phyloP scores from a whole-genome alignment of 2,113 vertebrate species.

The Struthio camelus region DNA sequence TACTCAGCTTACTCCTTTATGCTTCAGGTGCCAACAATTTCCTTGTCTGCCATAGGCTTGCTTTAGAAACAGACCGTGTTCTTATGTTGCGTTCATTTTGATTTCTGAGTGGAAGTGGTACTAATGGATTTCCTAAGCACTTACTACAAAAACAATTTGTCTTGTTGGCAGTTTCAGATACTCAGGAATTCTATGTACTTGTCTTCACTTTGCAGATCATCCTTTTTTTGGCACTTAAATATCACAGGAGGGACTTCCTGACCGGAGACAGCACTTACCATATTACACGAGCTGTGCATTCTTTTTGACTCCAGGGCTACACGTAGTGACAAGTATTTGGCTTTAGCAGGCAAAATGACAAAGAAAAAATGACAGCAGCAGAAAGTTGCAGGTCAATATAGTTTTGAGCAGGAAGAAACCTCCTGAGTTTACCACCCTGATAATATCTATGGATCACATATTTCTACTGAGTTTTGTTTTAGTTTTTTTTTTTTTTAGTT shows the following conservation, averaged over 20 bases:
- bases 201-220: conserved; percentile 62
- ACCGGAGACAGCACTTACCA: conserved; percentile 19
- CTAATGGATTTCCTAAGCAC: conserved; percentile 58
- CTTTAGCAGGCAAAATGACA: background rate
- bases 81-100: conserved; percentile 4
- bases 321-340: background rate
- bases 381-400: background rate
- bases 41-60: background rate
- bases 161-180: conserved; percentile 59
- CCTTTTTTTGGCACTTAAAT: conserved; percentile 51
- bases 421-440: background rate
- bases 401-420: background rate
- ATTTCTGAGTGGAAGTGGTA: conserved; percentile 44
- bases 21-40: background rate
- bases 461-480: background rate
- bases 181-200: conserved; percentile 47
- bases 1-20: background rate
- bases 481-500: background rate
- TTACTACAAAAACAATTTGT: conserved; percentile 62
- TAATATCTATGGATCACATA: background rate
- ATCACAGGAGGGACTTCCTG: conserved; percentile 51
- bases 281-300: conserved; percentile 19
- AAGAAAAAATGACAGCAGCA: background rate
- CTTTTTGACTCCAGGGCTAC: conserved; percentile 25
- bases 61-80: conserved; percentile 6